A percentile compares a stretch with the other conserved stretches of the same genome.
phyloP scores from a whole-genome alignment of 2,113 vertebrate genomes.

The Pristiophorus japonicus region DNA sequence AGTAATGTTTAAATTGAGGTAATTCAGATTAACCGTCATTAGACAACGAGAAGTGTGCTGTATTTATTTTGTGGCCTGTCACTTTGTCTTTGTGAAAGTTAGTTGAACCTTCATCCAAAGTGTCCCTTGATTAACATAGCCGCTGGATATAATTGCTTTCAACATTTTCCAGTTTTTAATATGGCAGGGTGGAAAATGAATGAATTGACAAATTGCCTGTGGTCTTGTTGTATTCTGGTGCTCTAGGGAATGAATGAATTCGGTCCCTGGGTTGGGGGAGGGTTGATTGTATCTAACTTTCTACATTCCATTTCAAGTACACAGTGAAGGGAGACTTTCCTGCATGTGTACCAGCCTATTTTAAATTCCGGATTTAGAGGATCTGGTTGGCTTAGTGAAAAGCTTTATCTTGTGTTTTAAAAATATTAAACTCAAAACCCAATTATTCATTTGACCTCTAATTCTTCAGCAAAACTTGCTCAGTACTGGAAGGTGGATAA shows the following conservation, averaged over 20 bases:
- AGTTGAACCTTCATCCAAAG: neutral
- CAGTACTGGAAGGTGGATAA: neutral
- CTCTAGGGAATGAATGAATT: neutral
- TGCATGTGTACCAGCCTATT: neutral
- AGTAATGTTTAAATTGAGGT: neutral
- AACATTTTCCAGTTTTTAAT: neutral
- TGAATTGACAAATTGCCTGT: neutral
- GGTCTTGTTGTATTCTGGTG: neutral
- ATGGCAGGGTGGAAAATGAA: too few species aligned
- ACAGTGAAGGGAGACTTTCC: neutral
- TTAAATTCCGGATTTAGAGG: neutral
- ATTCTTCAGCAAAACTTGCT: neutral
- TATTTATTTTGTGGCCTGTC: neutral
- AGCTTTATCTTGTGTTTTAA: neutral
- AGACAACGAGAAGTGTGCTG: neutral
- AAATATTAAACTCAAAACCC: slow-evolving; percentile 14
- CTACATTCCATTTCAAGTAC: neutral
- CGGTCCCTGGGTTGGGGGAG: neutral
- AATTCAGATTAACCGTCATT: neutral
- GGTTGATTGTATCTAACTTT: neutral
- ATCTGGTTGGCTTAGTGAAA: neutral
- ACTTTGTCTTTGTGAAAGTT: neutral
- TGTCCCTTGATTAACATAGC: neutral
- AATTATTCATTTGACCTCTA: neutral
- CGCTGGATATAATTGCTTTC: neutral